Evolutionary conservation across 2,888 invertebrate genomes (phyloP).

Genomic region (Eupithecia pulchellata): DNA sequence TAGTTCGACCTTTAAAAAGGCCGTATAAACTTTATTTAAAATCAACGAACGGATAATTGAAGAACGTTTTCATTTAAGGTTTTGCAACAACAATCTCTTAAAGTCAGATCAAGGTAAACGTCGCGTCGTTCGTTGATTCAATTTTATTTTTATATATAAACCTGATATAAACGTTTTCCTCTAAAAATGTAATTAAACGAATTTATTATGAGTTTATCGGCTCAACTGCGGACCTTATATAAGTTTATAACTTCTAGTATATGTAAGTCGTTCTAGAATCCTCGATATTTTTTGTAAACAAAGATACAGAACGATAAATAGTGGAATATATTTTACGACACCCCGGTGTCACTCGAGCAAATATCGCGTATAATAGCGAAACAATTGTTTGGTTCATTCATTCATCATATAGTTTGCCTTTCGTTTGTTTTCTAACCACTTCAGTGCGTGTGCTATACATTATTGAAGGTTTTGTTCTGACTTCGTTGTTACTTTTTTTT

Average conservation of each 20-base stretch:
- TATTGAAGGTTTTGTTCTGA: no score
- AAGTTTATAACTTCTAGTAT: background rate
- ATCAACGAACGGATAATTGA: background rate
- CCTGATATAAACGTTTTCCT: background rate
- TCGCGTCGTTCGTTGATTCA: background rate
- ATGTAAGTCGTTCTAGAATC: background rate
- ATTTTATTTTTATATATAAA: background rate
- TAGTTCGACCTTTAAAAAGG: slow-evolving; percentile 9
- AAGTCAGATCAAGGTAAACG: slow-evolving; percentile 28
- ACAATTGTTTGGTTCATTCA: no score
- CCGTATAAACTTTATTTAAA: slow-evolving; percentile 3
- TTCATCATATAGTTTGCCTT: no score
- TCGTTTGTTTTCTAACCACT: no score
- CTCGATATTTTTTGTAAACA: no score
- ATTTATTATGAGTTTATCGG: background rate
- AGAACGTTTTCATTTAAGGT: background rate
- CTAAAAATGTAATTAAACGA: background rate
- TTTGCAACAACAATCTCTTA: slow-evolving; percentile 26
- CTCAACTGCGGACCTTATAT: background rate
- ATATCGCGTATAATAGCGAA: no score
- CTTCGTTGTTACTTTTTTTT: no score
- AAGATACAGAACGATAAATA: no score
- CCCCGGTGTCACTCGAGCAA: no score
- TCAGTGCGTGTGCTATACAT: no score
- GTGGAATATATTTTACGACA: no score